Base-by-base conservation (phyloP, 2,888 invertebrate species). In the Gryllus longicercus region DNA sequence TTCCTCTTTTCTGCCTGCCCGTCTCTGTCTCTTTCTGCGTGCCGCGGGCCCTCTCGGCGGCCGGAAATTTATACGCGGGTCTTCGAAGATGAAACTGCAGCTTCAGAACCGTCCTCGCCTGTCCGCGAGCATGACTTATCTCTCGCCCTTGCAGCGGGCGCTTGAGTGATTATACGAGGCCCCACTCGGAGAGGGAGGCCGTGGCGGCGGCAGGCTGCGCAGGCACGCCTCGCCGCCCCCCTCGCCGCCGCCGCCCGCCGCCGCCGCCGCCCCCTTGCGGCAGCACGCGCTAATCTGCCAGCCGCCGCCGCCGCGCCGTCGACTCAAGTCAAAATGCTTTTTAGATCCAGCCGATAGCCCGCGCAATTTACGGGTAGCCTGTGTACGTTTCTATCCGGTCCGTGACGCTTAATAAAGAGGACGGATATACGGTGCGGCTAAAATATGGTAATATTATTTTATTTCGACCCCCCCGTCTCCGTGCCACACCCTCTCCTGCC, bases 331-430 rank as follows among this genome's bases (percentile, higher is more conserved):
- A 63, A 63, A 38, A 63, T 63, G 63, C 63, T 63, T 63, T 63
- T 63, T 63, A 63, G 63, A 63, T 63, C 63, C 63, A n/a, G 16
- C 16, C 63, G 63, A 63, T 63, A 63, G n/a, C 63, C n/a, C 63
- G 14, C n/a, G 63, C 63, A 63, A 63, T 63, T 63, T 63, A 63
- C 63, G 63, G 63, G 16, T 4, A 63, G 63, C 16, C n/a, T 63
- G n/a, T 63, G 63, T 63, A 63, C 63, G 63, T 63, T 63, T 63
- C 63, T 63, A 63, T 63, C 63, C 63, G 16, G 63, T 63, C 63
- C 63, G 63, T 63, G 63, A 63, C 63, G 63, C 63, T 63, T 63
- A 63, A 63, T 63, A 63, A n/a, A 63, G 63, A 63, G 63, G 63
- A 63, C 63, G 63, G 63, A 63, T 63, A 63, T 63, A 63, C 63